Percentiles rank a stretch among this genome's conserved stretches.
Evolutionary conservation across 2,113 vertebrate genomes (phyloP).

Genomic region (Paramormyrops kingsleyae): DNA sequence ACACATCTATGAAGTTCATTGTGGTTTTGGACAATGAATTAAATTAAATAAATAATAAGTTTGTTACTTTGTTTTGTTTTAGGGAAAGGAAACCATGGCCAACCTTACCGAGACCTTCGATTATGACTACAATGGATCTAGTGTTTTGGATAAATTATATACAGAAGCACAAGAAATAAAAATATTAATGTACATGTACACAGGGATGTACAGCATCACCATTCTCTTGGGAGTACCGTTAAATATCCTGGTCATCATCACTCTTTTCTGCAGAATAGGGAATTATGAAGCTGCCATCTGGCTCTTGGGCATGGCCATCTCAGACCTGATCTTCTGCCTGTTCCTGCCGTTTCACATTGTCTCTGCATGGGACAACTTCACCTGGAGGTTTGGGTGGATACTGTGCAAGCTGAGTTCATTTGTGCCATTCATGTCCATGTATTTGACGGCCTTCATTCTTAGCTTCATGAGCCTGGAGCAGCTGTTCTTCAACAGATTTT

Average conservation of each 20-base stretch:
- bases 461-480: constrained; percentile 58
- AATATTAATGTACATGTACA: constrained; percentile 30
- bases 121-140: neutral
- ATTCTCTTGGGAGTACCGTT: constrained; percentile 64
- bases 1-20: no score
- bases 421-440: constrained; percentile 31
- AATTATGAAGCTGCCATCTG: constrained; percentile 61
- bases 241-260: constrained; percentile 61
- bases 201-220: constrained; percentile 51
- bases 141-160: neutral
- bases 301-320: constrained; percentile 66
- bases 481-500: constrained; percentile 50
- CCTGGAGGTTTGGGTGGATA: constrained; percentile 63
- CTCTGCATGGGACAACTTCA: constrained; percentile 57
- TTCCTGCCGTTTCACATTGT: constrained; percentile 63
- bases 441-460: constrained; percentile 28
- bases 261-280: constrained; percentile 61
- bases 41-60: neutral
- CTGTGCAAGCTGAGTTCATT: constrained; percentile 65
- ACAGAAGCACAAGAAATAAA: neutral
- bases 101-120: neutral
- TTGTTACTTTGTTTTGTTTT: neutral
- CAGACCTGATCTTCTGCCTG: constrained; percentile 66
- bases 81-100: neutral
- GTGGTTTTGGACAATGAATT: neutral